Conservation (phyloP, 2,888 invertebrate genomes). For the Brachylomia viminalis region DNA sequence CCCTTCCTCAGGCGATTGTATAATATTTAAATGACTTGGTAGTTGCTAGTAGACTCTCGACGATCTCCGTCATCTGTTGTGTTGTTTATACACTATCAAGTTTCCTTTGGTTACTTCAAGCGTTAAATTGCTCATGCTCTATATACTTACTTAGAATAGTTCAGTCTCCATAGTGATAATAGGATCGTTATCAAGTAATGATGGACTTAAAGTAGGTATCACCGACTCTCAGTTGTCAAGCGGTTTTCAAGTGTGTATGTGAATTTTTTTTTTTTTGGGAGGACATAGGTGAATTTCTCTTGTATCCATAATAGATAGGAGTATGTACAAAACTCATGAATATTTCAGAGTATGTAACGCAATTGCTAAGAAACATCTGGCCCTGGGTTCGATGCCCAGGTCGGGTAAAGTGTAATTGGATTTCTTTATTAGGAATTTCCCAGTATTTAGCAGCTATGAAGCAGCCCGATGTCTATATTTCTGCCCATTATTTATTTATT, state of each 20-base stretch:
- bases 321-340: neutral
- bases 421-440: neutral
- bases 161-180: neutral
- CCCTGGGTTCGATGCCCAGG: neutral
- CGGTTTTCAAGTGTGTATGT: neutral
- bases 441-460: too few species aligned
- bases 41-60: slow-evolving; percentile 20
- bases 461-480: neutral
- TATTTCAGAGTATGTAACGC: neutral
- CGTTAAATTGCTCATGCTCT: neutral
- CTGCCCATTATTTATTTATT: neutral
- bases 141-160: neutral
- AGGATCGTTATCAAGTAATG: neutral
- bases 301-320: neutral
- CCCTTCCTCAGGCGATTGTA: slow-evolving; percentile 35
- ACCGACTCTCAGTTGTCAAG: neutral
- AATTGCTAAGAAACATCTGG: neutral
- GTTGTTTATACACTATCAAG: slow-evolving; percentile 8
- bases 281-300: neutral
- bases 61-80: slow-evolving; percentile 46
- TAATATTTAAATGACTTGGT: slow-evolving; percentile 55
- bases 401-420: neutral
- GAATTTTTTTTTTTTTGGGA: neutral
- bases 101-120: slow-evolving; percentile 14
- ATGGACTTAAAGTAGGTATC: neutral